Conservation (phyloP, 2,797 vertebrate species). For the Enteromius mattozi region DNA sequence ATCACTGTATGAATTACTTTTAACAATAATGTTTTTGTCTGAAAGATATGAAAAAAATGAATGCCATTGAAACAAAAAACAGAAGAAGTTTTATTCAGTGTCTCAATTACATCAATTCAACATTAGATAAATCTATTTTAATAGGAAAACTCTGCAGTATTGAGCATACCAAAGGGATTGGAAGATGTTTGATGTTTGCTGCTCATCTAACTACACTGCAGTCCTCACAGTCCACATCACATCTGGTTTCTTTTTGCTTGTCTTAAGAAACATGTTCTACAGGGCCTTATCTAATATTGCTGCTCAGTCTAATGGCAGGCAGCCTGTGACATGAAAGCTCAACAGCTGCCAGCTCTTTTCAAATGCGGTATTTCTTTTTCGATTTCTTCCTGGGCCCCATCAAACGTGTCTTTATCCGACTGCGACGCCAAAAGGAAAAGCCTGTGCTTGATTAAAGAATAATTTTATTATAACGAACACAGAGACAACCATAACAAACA, state of each 20-base stretch:
- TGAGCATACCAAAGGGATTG: constrained; percentile 50
- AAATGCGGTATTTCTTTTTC: constrained; percentile 43
- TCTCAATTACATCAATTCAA: constrained; percentile 59
- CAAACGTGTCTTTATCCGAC: constrained; percentile 44
- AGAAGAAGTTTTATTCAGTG: constrained; percentile 38
- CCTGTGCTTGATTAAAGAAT: constrained; percentile 54
- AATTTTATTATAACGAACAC: constrained; percentile 38
- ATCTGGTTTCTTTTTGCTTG: constrained; percentile 62
- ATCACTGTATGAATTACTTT: neutral
- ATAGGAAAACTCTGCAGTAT: constrained; percentile 50
- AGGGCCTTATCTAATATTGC: constrained; percentile 59
- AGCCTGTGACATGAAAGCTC: constrained; percentile 58
- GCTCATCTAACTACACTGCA: constrained; percentile 47
- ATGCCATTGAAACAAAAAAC: neutral
- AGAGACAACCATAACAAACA: constrained; percentile 39
- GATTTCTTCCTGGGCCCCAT: constrained; percentile 43
- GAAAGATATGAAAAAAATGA: neutral
- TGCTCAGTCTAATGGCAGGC: constrained; percentile 53
- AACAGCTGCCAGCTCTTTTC: constrained; percentile 53
- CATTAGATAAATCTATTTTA: constrained; percentile 59
- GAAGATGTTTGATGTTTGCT: constrained; percentile 57
- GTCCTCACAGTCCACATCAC: constrained; percentile 54
- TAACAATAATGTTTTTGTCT: neutral
- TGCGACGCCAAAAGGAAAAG: constrained; percentile 32
- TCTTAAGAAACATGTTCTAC: constrained; percentile 62